Evolutionary conservation across 2,888 invertebrate species (phyloP), one percentile per base, ranked within the genome.

Genomic region (Laspeyria flexula): DNA sequence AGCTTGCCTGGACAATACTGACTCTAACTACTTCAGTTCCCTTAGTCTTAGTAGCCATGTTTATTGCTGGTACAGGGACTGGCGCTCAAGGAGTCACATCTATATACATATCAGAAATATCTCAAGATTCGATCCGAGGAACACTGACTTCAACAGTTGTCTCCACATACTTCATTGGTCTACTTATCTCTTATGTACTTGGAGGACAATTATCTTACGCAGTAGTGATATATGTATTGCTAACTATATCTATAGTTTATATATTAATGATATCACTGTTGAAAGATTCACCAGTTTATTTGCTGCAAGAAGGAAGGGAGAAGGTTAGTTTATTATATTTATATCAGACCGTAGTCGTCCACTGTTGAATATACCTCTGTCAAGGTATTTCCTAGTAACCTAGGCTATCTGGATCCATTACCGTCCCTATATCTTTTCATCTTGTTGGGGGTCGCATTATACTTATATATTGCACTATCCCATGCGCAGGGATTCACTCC

Each of bases 221-320:
- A 0, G 71, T 80, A 31, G 79, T 89, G 0, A 50, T 84, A 0
- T 86, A 84, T 39, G 60, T 75, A 0, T 81, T 85, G 60, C 39
- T 89, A 35, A 43, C 68, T 0, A 43, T 87, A 30, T 83, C 86
- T 0, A 54, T 86, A 0, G n/a, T 82, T 3, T 86, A 86, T 58
- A 73, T 89, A 0, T 3, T 81, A 0, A 27, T 83, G 57, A 29
- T 89, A 44, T 55, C 66, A 1, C 15, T 81, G 1, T 40, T 89
- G 44, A 82, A 85, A 42, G 89, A 89, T 15, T 88, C 88, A 0
- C 88, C 89, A 0, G 85, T 86, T 1, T 88, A 76, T 53, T 52
- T 89, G 51, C 33, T 88, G 47, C 77, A 84, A 46, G 71, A 64
- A 9, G 85, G 82, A 0, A 81, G 67, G 27, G 86, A 86, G 13